A percentile compares a stretch with the other conserved stretches of the same genome.
phyloP scores from a whole-genome alignment of 2,113 vertebrate species.

The Phoxinus phoxinus region DNA sequence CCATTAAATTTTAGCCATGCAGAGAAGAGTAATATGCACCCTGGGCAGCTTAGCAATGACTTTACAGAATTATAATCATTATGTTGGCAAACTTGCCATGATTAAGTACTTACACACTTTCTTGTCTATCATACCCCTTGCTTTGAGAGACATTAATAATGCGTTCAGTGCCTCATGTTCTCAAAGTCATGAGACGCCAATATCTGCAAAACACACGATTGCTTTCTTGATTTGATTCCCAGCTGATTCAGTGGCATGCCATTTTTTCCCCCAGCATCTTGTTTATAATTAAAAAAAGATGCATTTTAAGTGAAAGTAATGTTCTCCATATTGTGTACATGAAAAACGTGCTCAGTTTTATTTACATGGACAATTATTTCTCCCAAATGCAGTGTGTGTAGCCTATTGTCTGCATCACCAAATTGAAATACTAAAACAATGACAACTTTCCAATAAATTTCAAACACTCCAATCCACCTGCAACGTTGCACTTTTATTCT shows the following conservation, averaged over 20 bases:
- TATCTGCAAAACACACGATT: not conserved
- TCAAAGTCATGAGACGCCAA: not conserved
- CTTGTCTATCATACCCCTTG: not conserved
- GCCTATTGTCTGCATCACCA: too few relatives aligned
- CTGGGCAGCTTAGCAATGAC: not conserved
- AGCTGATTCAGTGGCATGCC: not conserved
- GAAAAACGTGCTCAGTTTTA: not conserved
- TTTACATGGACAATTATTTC: not conserved
- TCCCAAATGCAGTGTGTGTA: too few relatives aligned
- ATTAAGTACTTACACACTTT: not conserved
- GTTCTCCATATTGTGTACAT: not conserved
- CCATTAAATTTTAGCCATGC: constrained; percentile 22
- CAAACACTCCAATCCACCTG: not conserved
- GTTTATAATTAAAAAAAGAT: not conserved
- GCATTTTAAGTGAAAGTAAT: not conserved
- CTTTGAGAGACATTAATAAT: constrained; percentile 2
- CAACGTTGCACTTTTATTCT: not conserved
- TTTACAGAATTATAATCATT: not conserved
- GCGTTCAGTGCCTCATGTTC: not conserved
- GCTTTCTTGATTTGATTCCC: not conserved
- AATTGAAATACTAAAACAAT: not conserved
- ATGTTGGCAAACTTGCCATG: not conserved
- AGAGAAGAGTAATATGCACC: constrained; percentile 4
- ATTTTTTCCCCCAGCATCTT: not conserved
- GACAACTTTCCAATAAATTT: not conserved